Percentiles rank a stretch among this genome's conserved stretches.
These are phyloP conservation scores for Coturnix japonica DNA, from an alignment of 2,113 vertebrate genomes.

Conservation along the genomic window DNA sequence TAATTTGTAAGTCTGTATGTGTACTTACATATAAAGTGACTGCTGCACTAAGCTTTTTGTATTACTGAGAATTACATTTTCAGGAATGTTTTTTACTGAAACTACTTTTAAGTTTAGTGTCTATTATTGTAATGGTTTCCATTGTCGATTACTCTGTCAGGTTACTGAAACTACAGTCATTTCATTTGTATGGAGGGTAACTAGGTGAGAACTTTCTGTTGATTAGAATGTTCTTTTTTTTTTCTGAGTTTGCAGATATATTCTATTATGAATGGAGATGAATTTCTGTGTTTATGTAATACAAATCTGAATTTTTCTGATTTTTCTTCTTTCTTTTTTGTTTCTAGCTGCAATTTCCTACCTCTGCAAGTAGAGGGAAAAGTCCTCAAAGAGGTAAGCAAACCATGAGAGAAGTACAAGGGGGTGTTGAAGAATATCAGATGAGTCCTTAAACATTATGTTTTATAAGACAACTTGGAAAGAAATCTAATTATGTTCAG, in stretches of 20 bases:
- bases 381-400: slow-evolving; percentile 60
- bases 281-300: background rate
- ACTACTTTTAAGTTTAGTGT: background rate
- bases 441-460: background rate
- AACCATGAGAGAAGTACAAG: background rate
- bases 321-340: background rate
- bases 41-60: background rate
- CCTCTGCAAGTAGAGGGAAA: slow-evolving; percentile 37
- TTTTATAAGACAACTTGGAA: no score
- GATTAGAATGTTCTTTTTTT: background rate
- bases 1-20: background rate
- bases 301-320: background rate
- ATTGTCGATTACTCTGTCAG: background rate
- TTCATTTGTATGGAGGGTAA: background rate
- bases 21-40: background rate
- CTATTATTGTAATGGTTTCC: background rate
- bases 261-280: background rate
- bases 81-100: background rate
- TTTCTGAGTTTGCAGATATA: background rate
- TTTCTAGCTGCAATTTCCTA: slow-evolving; percentile 64
- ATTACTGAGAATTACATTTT: background rate
- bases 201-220: background rate
- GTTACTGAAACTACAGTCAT: background rate
- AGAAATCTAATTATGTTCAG: background rate
- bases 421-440: background rate